Evolutionary conservation across 2,113 vertebrate species (phyloP).

Genomic region (Spermophilus dauricus): DNA sequence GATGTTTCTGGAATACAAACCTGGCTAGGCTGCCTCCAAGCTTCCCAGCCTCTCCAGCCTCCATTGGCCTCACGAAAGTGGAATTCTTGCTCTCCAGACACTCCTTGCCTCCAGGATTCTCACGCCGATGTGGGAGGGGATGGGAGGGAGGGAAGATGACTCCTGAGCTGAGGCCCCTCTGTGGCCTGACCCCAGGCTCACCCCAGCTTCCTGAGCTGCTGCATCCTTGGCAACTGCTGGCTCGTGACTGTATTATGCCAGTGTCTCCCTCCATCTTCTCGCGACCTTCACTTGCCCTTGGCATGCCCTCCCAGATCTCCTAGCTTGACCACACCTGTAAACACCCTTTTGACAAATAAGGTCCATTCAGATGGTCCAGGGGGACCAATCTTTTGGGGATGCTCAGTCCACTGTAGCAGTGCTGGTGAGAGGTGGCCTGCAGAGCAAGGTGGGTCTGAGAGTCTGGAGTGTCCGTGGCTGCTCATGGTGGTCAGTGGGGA

Average conservation of each 20-base stretch:
- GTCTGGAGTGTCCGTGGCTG: neutral
- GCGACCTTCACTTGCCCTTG: neutral
- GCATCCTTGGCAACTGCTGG: neutral
- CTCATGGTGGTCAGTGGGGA: no score
- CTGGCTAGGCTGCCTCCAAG: neutral
- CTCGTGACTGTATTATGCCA: neutral
- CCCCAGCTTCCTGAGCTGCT: no score
- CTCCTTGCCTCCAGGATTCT: neutral
- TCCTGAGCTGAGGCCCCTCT: neutral
- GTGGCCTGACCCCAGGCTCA: neutral
- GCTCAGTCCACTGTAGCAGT: neutral
- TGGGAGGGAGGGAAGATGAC: neutral
- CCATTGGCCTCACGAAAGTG: neutral
- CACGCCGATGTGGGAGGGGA: neutral
- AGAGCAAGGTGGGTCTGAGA: neutral
- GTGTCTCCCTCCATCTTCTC: neutral
- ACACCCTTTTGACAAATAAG: neutral
- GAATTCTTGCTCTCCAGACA: neutral
- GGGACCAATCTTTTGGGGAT: neutral
- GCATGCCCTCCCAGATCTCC: neutral
- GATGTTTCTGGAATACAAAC: neutral
- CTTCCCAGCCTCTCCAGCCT: neutral
- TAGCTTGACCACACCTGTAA: neutral
- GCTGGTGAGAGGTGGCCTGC: no score
- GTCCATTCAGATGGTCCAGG: neutral